Evolutionary conservation across 2,113 vertebrate species (phyloP), one percentile per base, ranked within the genome.

Genomic region (Anolis carolinensis): DNA sequence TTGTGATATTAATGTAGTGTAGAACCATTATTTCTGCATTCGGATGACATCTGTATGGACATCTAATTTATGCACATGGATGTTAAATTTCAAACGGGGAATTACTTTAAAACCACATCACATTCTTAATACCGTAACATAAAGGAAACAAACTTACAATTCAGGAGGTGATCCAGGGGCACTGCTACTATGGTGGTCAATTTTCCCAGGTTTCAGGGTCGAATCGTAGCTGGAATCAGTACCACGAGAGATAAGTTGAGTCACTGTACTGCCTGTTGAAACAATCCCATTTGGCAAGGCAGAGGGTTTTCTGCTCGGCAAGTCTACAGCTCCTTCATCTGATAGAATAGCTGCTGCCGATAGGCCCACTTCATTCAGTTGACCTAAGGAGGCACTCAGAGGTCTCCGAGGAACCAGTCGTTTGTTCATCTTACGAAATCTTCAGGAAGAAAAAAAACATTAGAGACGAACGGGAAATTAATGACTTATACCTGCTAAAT

Each of bases 341-440:
- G 97, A 93, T 91, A 98, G 96, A 85, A 98, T 95, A 75, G 97
- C 93, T 88, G 96, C 93, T 89, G 97, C 96, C 34, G 98, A 97
- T 78, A 99, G 92, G 91, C 97, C 97, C 91, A 98, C 96, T 91
- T 98, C 97, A 39, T 98, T 98, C 52, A 98, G 96, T 3, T 98
- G 97, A 88, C 97, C 97, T 80, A 98, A 95, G 79, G 97, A 98
- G 88, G 97, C 97, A 93, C 97, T 97, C 92, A 97, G 91, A 39
- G 96, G 96, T 93, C 97, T 97, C 90, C 98, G 96, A 77, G 98
- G 97, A 90, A 97, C 97, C 70, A 98, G 95, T 34, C 98, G 98
- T 87, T 99, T 99, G 93, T 99, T 99, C 98, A 99, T 99, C 94
- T 99, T 99, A 87, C 99, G 98, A 94, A 99, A 99, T 88, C 99